Base-by-base conservation (phyloP, 2,797 vertebrate genomes). In the Tokudaia tokunoshimensis region DNA sequence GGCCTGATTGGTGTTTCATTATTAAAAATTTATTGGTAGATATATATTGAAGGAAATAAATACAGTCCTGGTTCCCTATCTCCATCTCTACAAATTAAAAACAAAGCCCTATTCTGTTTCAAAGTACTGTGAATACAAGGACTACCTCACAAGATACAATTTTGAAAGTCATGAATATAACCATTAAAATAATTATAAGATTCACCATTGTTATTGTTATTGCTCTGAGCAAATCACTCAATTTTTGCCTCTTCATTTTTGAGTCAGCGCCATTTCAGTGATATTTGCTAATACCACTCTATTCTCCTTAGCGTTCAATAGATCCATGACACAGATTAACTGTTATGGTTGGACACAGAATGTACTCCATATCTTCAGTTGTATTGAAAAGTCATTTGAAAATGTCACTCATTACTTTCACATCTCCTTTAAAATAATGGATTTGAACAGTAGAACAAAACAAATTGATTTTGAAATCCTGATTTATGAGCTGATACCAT, bases 361-460 rank as follows among this genome's bases (percentile, higher is more conserved):
- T 65, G 50, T 91, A 85, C 41, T 91, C 94, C 95, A 79, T 89
- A 89, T 93, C 92, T 96, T 86, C 80, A 92, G 52, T 95, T 92
- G 82, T 95, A 97, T 67, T 93, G 92, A 97, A 98, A 97, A 97
- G 65, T 88, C 91, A 94, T 95, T 94, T 94, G 95, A 75, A 97
- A 98, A 97, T 97, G 94, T 92, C 95, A 97, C 37, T 96, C 79
- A 89, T 95, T 95, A 83, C 79, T 96, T 85, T 78, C 59, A 74
- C 52, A 92, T 96, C 90, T 93, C 67, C 88, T 41, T 95, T 94
- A 92, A 95, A 97, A 96, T 95, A 78, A 97, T 97, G 63, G 91
- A 96, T 97, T 97, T 80, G 79, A 91, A 88, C 47, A 92, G 14
- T 67, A 57, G 47, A 92, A 20, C 57, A 92, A 89, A 95, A 57